Evolutionary conservation across 2,113 vertebrate genomes (phyloP).

Genomic region (Clarias gariepinus): DNA sequence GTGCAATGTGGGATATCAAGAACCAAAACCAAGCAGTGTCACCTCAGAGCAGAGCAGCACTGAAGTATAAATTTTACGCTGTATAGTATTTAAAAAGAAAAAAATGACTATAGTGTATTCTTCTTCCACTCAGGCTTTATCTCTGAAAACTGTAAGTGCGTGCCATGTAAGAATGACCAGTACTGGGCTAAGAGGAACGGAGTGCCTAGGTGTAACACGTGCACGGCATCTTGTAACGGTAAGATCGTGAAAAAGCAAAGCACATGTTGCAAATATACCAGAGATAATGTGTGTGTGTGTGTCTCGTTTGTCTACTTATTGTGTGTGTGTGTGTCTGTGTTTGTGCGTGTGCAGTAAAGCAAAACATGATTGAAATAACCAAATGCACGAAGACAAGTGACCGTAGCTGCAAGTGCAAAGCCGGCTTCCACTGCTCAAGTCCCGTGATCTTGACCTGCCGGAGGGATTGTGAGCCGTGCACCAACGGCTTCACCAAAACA

Average conservation of each 20-base stretch:
- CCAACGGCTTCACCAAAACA: slow-evolving; percentile 40
- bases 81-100: background rate
- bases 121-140: slow-evolving; percentile 12
- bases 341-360: background rate
- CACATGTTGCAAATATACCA: too few species aligned
- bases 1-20: too few species aligned
- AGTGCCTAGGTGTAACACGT: background rate
- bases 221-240: slow-evolving; percentile 30
- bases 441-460: slow-evolving; percentile 6
- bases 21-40: background rate
- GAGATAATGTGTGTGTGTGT: background rate
- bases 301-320: background rate
- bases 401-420: slow-evolving; percentile 42
- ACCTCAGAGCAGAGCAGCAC: background rate
- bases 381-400: slow-evolving; percentile 2
- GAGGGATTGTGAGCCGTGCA: slow-evolving; percentile 25
- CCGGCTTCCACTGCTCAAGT: slow-evolving; percentile 35
- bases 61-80: background rate
- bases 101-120: background rate
- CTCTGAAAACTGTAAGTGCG: background rate
- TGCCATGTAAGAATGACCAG: background rate
- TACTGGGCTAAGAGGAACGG: slow-evolving; percentile 4
- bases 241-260: background rate
- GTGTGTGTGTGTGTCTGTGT: background rate
- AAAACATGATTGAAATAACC: slow-evolving; percentile 22